Base-by-base conservation (phyloP, 2,113 vertebrate species). In the Corythoichthys intestinalis region DNA sequence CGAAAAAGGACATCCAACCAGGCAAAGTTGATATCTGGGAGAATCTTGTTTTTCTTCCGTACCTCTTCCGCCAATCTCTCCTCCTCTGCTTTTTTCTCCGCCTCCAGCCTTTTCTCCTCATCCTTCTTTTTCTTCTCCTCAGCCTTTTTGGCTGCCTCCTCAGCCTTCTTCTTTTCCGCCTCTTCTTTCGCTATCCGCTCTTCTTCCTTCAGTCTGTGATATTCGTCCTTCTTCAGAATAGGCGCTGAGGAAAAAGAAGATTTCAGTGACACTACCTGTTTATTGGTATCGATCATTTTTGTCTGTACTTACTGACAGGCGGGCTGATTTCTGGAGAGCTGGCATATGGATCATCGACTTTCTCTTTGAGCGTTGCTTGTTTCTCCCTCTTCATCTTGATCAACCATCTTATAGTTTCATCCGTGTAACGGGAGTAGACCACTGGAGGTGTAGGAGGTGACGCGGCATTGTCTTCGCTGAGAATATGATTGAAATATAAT, bases 251-350 rank as follows among this genome's bases (percentile, higher is more conserved):
- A 49, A 46, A 66, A 28, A 48, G 12, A 57, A 54, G 11, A 35
- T 4, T 71, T 41, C 13, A 13, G 15, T 2, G 4, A 17, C n/a
- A 0, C 14, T 11, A 6, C 12, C 12, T 6, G 58, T 9, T 9
- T 44, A 20, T 20, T 5, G 0, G 1, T 37, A 47, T 12, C 35
- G 8, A 14, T 13, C 28, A 67, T 44, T 14, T 37, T 0, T n/a
- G 48, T 57, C 12, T 50, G 28, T 11, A 92, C 94, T 94, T 89
- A 98, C 95, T 93, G 76, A 91, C 63, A 44, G 91, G 87, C 5
- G 94, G 94, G 66, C 90, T 95, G 80, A 86, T 74, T 79, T 97
- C 95, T 0, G 94, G 92, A 5, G 95, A 96, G 0, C 94, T 93
- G 62, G 91, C 37, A 4, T 94, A 90, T 0, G 87, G 91, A 59